Evolutionary conservation across 2,797 vertebrate species (phyloP), one percentile per base, ranked within the genome.

Genomic region (Sebastes diaconus): DNA sequence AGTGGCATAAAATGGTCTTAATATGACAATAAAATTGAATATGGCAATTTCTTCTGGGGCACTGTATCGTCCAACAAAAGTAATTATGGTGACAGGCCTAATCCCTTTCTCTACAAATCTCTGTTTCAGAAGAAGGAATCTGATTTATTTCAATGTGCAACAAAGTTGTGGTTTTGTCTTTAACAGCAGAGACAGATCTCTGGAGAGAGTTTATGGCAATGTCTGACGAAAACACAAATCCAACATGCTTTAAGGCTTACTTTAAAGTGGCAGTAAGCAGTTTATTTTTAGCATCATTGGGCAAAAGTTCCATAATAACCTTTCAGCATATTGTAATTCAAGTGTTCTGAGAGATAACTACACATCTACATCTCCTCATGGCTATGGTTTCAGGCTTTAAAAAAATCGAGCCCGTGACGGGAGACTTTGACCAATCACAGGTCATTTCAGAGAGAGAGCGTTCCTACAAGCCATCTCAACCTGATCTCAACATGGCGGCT

Each of bases 291-390:
- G 14, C 14, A 42, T 42, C 14, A 42, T 18, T 46, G 14, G 39
- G 39, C 39, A 18, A 46, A 46, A 46, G 14, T 46, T 46, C 42
- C 42, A 46, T 46, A 46, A 46, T 46, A 18, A 46, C 16, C 42
- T 18, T 18, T 46, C 42, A 46, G 16, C 16, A 46, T 46, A 18
- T 46, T 46, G 42, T 46, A 46, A 18, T 46, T 46, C 16, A 18
- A 46, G 16, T 46, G 42, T 46, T 46, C 42, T 46, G 42, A 18
- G 42, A 46, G 3, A 18, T 46, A 46, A 46, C 42, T 18, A 16
- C 1, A 0, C 39, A 0, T 16, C 39, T 42, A 42, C 14, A 16
- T 3, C 0, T 42, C 14, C 1, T 42, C 39, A 42, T 42, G 39
- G 39, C 42, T 18, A 1, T 1, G 16, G 2, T 46, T 46, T 18